Evolutionary conservation across 2,888 invertebrate species (phyloP).

Genomic region (Abscondita cerata): DNA sequence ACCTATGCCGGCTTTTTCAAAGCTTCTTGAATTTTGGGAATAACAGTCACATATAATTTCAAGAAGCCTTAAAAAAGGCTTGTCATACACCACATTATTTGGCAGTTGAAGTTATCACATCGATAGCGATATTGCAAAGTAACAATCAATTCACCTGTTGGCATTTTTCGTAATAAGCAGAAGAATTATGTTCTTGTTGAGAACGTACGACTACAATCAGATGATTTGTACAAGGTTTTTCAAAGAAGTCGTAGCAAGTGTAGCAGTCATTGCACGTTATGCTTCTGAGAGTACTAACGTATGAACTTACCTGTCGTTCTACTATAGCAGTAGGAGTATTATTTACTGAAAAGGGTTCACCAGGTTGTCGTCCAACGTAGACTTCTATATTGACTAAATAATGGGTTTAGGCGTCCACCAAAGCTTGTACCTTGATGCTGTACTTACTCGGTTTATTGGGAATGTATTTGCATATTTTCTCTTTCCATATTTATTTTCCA

Average conservation of each 20-base stretch:
- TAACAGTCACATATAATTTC: constrained; percentile 12
- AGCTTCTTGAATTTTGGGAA: not conserved
- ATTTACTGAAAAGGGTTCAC: constrained; percentile 34
- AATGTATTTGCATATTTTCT: constrained; percentile 47
- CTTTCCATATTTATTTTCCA: too few species aligned
- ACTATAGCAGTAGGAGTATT: constrained; percentile 36
- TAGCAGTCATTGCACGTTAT: constrained; percentile 46
- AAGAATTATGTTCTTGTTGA: constrained; percentile 26
- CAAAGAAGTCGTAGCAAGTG: constrained; percentile 34
- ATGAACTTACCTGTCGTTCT: constrained; percentile 27
- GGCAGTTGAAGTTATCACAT: too few species aligned
- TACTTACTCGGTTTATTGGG: constrained; percentile 46
- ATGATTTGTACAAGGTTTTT: constrained; percentile 20
- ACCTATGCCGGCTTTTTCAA: too few species aligned
- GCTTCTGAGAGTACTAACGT: constrained; percentile 41
- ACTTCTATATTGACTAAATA: constrained; percentile 42
- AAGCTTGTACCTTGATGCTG: constrained; percentile 43
- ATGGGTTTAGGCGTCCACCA: constrained; percentile 36
- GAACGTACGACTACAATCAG: constrained; percentile 30
- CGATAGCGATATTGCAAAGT: too few species aligned
- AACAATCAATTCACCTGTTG: too few species aligned
- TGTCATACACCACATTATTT: too few species aligned
- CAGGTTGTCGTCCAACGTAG: constrained; percentile 42
- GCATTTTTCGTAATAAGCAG: constrained; percentile 25
- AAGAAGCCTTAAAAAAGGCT: constrained; percentile 6